Evolutionary conservation across 2,113 vertebrate species (phyloP).

Genomic region (Phylloscopus whistleri): DNA sequence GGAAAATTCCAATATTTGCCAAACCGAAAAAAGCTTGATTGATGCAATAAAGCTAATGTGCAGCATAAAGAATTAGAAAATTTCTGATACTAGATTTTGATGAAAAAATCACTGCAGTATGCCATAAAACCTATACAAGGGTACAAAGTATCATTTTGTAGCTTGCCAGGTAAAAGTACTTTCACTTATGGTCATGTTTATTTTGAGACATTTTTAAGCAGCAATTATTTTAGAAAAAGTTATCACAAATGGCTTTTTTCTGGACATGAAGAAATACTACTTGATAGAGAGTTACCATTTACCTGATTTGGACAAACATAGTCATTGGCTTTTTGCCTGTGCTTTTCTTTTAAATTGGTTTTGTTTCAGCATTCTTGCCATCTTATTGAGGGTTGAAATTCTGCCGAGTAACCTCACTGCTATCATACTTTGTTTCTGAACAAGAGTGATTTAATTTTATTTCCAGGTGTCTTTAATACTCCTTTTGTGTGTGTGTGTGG

Average conservation of each 20-base stretch:
- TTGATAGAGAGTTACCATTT: background rate
- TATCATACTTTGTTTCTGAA: background rate
- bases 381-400: background rate
- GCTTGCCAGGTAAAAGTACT: background rate
- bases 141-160: background rate
- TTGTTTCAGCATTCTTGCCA: background rate
- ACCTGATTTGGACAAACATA: background rate
- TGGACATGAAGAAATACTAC: background rate
- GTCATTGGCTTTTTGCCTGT: background rate
- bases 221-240: background rate
- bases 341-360: background rate
- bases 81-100: background rate
- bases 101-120: background rate
- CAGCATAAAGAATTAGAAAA: background rate
- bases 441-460: background rate
- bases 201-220: background rate
- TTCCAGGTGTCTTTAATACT: background rate
- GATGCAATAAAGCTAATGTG: background rate
- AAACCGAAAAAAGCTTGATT: background rate
- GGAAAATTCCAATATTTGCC: background rate
- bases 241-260: background rate
- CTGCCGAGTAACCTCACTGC: background rate
- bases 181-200: background rate
- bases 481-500: background rate
- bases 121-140: background rate